Evolutionary conservation across 2,797 vertebrate genomes (phyloP).

Genomic region (Neopelma chrysocephalum): DNA sequence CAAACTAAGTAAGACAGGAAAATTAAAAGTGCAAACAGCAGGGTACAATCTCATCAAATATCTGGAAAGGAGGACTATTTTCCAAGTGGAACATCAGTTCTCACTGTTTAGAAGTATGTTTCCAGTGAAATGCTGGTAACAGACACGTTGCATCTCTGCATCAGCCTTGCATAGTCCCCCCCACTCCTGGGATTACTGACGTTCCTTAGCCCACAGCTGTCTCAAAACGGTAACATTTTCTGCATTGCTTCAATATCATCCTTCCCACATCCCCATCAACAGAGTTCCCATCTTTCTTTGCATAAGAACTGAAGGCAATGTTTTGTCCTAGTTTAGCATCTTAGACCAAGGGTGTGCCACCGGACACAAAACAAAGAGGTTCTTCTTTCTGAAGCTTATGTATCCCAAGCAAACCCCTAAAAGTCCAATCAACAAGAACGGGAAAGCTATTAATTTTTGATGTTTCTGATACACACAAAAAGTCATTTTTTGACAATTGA

Average conservation of each 20-base stretch:
- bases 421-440: neutral
- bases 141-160: neutral
- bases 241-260: slow-evolving; percentile 16
- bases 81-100: neutral
- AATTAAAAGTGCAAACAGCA: neutral
- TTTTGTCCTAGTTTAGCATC: neutral
- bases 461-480: neutral
- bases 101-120: neutral
- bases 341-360: neutral
- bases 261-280: neutral
- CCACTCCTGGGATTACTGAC: neutral
- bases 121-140: neutral
- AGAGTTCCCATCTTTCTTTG: neutral
- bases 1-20: neutral
- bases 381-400: neutral
- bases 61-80: neutral
- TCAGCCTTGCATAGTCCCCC: neutral
- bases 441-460: neutral
- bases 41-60: neutral
- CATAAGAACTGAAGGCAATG: neutral
- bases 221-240: neutral
- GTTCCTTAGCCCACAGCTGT: slow-evolving; percentile 35
- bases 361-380: neutral
- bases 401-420: neutral
- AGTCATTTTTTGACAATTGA: neutral